Percentiles rank a stretch among this genome's conserved stretches.
Evolutionary conservation across 2,113 vertebrate species (phyloP).

Genomic region (Nerophis ophidion): DNA sequence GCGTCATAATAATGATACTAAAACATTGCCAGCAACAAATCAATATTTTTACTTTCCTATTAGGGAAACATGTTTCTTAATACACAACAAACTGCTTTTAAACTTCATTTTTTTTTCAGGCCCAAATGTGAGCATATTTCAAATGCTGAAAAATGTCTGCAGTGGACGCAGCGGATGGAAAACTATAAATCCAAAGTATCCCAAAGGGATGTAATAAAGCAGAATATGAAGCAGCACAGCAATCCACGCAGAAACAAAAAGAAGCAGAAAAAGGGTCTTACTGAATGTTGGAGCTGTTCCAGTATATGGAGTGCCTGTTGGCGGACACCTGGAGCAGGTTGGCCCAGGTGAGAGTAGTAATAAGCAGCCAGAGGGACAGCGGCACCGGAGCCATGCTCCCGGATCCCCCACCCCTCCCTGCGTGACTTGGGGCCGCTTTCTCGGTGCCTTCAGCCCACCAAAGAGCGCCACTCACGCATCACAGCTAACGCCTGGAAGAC

Average conservation of each 20-base stretch:
- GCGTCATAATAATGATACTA: no score
- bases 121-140: no score
- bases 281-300: conserved; percentile 95
- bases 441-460: conserved; percentile 61
- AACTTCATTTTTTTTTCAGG: no score
- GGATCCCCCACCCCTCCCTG: conserved; percentile 41
- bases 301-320: conserved; percentile 88
- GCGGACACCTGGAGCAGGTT: conserved; percentile 71
- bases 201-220: conserved; percentile 4
- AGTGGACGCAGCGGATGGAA: neutral
- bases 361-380: conserved; percentile 69
- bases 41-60: no score
- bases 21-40: no score
- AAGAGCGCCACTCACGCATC: conserved; percentile 63
- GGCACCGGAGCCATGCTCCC: conserved; percentile 72
- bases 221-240: neutral
- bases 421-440: conserved; percentile 43
- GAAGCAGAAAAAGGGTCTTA: conserved; percentile 57
- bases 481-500: conserved; percentile 57
- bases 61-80: no score
- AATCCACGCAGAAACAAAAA: neutral
- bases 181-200: conserved; percentile 3
- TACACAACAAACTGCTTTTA: no score
- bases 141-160: neutral
- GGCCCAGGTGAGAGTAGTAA: conserved; percentile 74